Evolutionary conservation across 2,113 vertebrate genomes (phyloP).

Genomic region (Rafetus swinhoei): DNA sequence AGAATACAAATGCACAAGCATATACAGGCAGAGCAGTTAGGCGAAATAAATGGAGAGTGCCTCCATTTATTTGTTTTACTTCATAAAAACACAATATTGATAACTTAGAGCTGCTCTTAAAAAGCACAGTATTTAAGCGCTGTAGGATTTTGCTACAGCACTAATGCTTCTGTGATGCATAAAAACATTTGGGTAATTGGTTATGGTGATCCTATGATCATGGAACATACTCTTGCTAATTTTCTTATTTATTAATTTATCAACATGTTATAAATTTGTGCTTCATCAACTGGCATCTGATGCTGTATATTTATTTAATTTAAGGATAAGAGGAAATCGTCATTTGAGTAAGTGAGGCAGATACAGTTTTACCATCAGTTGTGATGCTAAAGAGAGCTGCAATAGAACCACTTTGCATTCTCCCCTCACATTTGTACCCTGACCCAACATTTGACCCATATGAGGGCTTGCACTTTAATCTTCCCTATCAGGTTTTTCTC

Average conservation of each 20-base stretch:
- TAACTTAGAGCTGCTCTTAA: neutral
- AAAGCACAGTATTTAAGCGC: neutral
- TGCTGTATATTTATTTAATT: neutral
- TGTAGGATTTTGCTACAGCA: neutral
- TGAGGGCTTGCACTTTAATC: slow-evolving; percentile 61
- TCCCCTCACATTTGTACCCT: slow-evolving; percentile 35
- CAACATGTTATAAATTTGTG: neutral
- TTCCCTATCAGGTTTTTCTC: slow-evolving; percentile 46
- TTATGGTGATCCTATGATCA: neutral
- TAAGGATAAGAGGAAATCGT: neutral
- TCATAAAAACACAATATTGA: neutral
- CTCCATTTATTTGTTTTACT: neutral
- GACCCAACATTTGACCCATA: slow-evolving; percentile 25
- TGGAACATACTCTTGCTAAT: neutral
- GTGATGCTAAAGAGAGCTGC: neutral
- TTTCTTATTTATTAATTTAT: neutral
- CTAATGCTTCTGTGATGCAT: neutral
- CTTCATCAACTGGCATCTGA: neutral
- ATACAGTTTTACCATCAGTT: neutral
- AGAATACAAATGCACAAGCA: neutral
- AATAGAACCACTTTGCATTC: slow-evolving; percentile 28
- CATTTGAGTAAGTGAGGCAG: neutral
- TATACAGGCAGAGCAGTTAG: neutral
- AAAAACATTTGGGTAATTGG: neutral
- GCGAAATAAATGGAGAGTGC: neutral